Percentiles rank a stretch among this genome's conserved stretches.
phyloP scores from a whole-genome alignment of 2,797 vertebrate genomes.

The Fistularia tabacaria region DNA sequence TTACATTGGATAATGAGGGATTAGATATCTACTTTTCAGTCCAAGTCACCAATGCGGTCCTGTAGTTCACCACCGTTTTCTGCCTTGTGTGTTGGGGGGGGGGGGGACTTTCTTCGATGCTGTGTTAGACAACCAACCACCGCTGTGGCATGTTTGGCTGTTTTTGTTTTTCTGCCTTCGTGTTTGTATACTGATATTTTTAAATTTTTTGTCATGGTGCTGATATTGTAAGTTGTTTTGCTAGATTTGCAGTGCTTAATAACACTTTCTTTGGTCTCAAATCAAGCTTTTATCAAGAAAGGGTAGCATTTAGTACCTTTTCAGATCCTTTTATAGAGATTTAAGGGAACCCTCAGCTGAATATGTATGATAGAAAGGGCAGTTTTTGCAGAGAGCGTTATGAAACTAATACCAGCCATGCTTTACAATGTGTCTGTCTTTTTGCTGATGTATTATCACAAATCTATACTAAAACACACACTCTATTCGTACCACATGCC shows the following conservation, averaged over 20 bases:
- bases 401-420: background rate
- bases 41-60: too few relatives aligned
- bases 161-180: background rate
- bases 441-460: background rate
- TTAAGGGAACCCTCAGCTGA: constrained; percentile 2
- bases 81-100: too few relatives aligned
- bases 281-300: constrained; percentile 10
- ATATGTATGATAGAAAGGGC: background rate
- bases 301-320: background rate
- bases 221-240: constrained; percentile 39
- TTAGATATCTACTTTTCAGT: constrained; percentile 7
- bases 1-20: constrained; percentile 10
- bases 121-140: too few relatives aligned
- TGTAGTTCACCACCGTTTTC: too few relatives aligned
- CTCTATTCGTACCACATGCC: constrained; percentile 3
- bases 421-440: background rate
- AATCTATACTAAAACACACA: background rate
- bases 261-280: background rate
- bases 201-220: constrained; percentile 11
- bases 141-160: too few relatives aligned
- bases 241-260: too few relatives aligned
- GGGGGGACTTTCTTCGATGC: too few relatives aligned
- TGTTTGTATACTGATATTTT: constrained; percentile 24
- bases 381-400: background rate
- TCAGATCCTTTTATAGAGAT: constrained; percentile 11